phyloP scores from a whole-genome alignment of 2,113 vertebrate genomes.

The Fregetta grallaria region DNA sequence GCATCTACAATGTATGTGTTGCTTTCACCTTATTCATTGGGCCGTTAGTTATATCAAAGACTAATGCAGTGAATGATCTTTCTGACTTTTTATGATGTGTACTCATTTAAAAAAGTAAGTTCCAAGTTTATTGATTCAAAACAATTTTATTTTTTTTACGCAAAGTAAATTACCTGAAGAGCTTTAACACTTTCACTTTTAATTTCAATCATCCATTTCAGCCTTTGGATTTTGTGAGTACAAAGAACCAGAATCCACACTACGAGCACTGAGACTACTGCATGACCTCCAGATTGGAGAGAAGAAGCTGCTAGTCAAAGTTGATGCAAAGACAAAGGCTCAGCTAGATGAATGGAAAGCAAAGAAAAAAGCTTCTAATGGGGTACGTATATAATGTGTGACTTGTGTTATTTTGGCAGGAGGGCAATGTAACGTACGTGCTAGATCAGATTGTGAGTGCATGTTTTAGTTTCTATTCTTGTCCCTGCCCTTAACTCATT shows the following conservation, averaged over 20 bases:
- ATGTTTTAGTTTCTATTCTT: not conserved
- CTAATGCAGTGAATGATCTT: not conserved
- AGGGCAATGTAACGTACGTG: accelerated
- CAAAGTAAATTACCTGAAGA: not conserved
- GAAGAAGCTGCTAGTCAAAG: conserved; percentile 97
- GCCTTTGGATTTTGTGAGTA: conserved; percentile 99
- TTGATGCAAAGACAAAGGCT: conserved; percentile 98
- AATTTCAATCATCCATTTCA: conserved; percentile 56
- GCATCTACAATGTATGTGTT: not conserved
- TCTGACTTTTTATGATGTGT: not conserved
- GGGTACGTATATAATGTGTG: conserved; percentile 75
- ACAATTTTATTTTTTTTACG: not conserved
- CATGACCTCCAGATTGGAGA: conserved; percentile 96
- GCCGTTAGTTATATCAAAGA: not conserved
- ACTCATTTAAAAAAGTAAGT: not conserved
- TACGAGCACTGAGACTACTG: conserved; percentile 90
- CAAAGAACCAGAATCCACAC: conserved; percentile 96
- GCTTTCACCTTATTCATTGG: not conserved
- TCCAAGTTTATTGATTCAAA: not conserved
- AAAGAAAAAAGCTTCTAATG: conserved; percentile 91
- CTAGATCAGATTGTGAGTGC: not conserved
- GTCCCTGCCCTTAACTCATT: not conserved
- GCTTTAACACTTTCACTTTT: not conserved
- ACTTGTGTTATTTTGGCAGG: not conserved
- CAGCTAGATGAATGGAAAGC: conserved; percentile 99